Percentiles rank a stretch among this genome's conserved stretches.
Evolutionary conservation across 2,113 vertebrate species (phyloP).

Genomic region (Lates calcarifer): DNA sequence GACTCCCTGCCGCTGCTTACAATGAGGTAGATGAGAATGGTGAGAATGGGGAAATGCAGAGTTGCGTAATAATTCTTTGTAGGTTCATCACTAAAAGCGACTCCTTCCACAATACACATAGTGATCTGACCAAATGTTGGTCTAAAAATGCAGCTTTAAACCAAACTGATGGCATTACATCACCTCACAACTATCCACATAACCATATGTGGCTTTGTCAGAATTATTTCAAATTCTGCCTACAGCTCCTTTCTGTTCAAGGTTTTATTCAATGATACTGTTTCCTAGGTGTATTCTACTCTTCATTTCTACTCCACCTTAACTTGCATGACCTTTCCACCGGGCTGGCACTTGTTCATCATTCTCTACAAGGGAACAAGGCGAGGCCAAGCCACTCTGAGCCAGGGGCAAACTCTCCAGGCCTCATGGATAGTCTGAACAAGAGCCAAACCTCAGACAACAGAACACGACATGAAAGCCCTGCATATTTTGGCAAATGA

Average conservation of each 20-base stretch:
- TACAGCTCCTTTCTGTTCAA: constrained; percentile 50
- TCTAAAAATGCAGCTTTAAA: background rate
- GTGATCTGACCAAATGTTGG: background rate
- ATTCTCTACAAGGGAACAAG: constrained; percentile 53
- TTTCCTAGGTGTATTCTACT: constrained; percentile 54
- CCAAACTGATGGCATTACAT: constrained; percentile 3
- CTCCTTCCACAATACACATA: background rate
- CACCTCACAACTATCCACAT: constrained; percentile 15
- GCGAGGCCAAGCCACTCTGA: no score
- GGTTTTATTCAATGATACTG: constrained; percentile 43
- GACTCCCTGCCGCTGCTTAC: constrained; percentile 20
- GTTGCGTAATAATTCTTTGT: background rate
- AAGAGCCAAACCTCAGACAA: constrained; percentile 75
- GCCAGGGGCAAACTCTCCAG: no score
- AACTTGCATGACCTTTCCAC: constrained; percentile 70
- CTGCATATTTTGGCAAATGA: constrained; percentile 73
- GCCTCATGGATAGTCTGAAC: no score
- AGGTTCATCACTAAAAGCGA: background rate
- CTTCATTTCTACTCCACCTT: constrained; percentile 57
- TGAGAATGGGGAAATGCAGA: background rate
- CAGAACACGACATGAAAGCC: constrained; percentile 72
- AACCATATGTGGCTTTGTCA: constrained; percentile 24
- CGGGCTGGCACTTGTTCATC: constrained; percentile 63
- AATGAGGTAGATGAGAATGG: background rate
- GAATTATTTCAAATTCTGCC: constrained; percentile 55